Base-by-base conservation (phyloP, 2,797 vertebrate genomes). In the Melanogrammus aeglefinus region DNA sequence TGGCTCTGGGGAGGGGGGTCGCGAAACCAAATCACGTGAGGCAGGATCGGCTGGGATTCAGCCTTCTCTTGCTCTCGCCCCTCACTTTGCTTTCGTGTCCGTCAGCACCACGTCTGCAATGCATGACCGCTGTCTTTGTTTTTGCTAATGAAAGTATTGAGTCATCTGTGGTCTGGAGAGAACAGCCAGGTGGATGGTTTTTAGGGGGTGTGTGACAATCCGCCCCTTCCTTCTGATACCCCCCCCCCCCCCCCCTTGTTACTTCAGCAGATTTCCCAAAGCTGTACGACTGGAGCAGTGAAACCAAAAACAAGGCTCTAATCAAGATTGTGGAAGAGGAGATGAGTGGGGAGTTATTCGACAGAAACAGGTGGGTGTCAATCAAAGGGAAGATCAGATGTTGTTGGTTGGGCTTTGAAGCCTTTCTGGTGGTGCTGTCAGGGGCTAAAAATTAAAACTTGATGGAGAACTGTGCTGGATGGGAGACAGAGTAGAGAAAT, bases 1-100 rank as follows among this genome's bases (percentile, higher is more conserved):
- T 82, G 75, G 71, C 87, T 78, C 72, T 77, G 81, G 86, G 77
- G 79, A 75, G 76, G 31, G 77, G 76, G 78, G 69, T n/a, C 8
- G 63, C 76, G 44, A 44, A 88, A 91, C 89, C 89, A 92, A 91
- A 92, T 41, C 72, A 47, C 78, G 75, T 83, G 75, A 71, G 57
- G 24, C 57, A 78, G 75, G 16, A 78, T 33, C 70, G 74, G 57
- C 41, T 29, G 71, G 74, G 70, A 47, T 29, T 74, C n/a, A 69
- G 10, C 47, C 44, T 73, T 75, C 27, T 38, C 18, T 57, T 57
- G 75, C 21, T 81, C 57, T 72, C 69, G 72, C 47, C 78, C 75
- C 71, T 51, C 78, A 71, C 74, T 71, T 63, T 76, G 69, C n/a
- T 47, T 14, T 71, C 80, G 72, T 16, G 24, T 13, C 79, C 80